Conservation (phyloP, 2,113 vertebrate genomes). For the Dermatemys mawii region DNA sequence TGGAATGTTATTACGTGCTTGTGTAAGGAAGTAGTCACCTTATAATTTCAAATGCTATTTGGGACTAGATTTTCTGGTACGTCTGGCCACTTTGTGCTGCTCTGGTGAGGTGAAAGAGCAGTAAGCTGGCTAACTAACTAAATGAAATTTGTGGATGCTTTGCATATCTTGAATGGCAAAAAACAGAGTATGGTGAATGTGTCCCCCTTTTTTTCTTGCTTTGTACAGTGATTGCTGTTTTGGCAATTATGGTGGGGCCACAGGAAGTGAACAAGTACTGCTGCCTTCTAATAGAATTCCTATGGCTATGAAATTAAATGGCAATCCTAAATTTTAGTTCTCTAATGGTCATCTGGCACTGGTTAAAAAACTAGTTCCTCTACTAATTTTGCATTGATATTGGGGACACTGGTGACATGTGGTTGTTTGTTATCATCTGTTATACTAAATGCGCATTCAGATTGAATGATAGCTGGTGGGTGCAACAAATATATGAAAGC, state of each 20-base stretch:
- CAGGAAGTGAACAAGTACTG: background rate
- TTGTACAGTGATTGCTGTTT: conserved; percentile 10
- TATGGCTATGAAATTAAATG: background rate
- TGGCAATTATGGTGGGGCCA: background rate
- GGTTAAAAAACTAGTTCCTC: background rate
- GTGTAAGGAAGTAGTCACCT: conserved; percentile 48
- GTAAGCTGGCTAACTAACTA: conserved; percentile 60
- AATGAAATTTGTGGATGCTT: conserved; percentile 67
- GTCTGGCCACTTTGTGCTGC: conserved; percentile 66
- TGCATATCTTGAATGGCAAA: conserved; percentile 51
- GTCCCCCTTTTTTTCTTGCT: conserved; percentile 1
- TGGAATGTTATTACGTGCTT: conserved; percentile 52
- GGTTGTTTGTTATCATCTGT: background rate
- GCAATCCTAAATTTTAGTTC: background rate
- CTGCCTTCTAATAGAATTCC: background rate
- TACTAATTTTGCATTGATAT: background rate
- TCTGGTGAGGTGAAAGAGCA: conserved; percentile 67
- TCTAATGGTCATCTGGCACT: background rate
- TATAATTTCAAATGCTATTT: conserved; percentile 49
- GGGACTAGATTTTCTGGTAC: conserved; percentile 58
- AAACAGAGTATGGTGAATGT: conserved; percentile 50
- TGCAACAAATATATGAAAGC: background rate
- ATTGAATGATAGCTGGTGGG: background rate
- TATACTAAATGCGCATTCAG: background rate
- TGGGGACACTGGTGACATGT: background rate